Conservation (phyloP, 2,888 invertebrate genomes). For the Pheosia gnoma region DNA sequence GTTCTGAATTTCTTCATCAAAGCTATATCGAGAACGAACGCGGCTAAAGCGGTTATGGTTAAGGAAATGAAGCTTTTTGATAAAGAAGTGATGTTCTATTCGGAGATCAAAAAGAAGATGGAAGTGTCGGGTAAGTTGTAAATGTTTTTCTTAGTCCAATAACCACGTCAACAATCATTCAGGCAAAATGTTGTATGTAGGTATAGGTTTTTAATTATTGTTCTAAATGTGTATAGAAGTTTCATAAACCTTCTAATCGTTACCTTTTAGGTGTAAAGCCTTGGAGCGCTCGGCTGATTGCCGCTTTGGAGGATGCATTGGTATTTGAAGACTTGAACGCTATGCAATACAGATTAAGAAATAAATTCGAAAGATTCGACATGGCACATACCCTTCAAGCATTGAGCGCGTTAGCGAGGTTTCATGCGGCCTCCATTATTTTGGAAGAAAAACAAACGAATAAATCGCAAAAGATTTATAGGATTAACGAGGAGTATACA, state of each 20-base stretch:
- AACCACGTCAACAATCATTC: background rate
- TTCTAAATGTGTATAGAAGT: too few species aligned
- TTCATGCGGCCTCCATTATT: conserved; percentile 81
- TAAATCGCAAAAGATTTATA: conserved; percentile 49
- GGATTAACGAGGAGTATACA: conserved; percentile 58
- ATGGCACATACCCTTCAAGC: conserved; percentile 73
- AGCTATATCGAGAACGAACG: conserved; percentile 61
- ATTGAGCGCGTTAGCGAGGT: conserved; percentile 72
- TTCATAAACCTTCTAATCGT: background rate
- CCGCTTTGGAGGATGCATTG: conserved; percentile 57
- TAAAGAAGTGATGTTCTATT: conserved; percentile 67
- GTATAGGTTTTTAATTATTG: too few species aligned
- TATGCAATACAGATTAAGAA: conserved; percentile 54
- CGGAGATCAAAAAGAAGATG: conserved; percentile 55
- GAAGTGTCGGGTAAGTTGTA: conserved; percentile 57
- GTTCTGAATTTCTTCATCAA: conserved; percentile 66
- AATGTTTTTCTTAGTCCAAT: background rate
- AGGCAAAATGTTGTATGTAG: too few species aligned
- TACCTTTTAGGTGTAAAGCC: conserved; percentile 56
- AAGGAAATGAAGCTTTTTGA: conserved; percentile 63
- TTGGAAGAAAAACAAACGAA: conserved; percentile 72
- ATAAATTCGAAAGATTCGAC: conserved; percentile 72
- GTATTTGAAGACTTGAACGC: conserved; percentile 73
- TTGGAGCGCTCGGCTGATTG: conserved; percentile 65
- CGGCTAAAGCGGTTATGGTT: conserved; percentile 70